Evolutionary conservation across 2,113 vertebrate genomes (phyloP).

Genomic region (Myanophis thanlyinensis): DNA sequence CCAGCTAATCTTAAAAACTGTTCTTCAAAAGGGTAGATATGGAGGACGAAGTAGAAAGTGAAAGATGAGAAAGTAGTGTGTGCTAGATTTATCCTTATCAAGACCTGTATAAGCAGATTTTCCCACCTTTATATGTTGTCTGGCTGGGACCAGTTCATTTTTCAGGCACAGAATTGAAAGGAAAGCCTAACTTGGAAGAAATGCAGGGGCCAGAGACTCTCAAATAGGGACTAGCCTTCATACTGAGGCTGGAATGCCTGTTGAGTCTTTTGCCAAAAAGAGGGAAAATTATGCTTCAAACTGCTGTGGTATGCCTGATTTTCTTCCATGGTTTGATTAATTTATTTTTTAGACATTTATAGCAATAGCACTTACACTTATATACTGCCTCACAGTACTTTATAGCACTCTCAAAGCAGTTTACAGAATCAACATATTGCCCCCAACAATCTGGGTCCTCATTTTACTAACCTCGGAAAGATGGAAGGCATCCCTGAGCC

Average conservation of each 20-base stretch:
- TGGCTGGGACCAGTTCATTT: background rate
- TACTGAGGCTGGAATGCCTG: background rate
- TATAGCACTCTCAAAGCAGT: too few species aligned
- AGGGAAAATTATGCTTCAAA: background rate
- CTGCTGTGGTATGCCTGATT: background rate
- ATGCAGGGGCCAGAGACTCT: background rate
- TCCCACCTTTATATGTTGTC: background rate
- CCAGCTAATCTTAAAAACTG: background rate
- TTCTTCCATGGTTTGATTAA: background rate
- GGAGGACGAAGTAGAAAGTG: background rate
- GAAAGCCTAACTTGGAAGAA: background rate
- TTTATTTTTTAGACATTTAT: background rate
- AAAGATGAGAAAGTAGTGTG: background rate
- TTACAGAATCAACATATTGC: too few species aligned
- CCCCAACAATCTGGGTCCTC: too few species aligned
- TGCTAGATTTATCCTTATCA: background rate
- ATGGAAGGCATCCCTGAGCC: too few species aligned
- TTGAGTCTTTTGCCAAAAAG: background rate
- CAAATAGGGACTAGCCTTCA: background rate
- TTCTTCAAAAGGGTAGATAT: background rate
- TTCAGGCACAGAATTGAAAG: background rate
- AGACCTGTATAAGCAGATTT: background rate
- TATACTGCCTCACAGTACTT: too few species aligned
- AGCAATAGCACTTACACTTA: too few species aligned
- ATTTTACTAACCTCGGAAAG: too few species aligned